phyloP scores from a whole-genome alignment of 2,113 vertebrate species.

The Dicentrarchus labrax region DNA sequence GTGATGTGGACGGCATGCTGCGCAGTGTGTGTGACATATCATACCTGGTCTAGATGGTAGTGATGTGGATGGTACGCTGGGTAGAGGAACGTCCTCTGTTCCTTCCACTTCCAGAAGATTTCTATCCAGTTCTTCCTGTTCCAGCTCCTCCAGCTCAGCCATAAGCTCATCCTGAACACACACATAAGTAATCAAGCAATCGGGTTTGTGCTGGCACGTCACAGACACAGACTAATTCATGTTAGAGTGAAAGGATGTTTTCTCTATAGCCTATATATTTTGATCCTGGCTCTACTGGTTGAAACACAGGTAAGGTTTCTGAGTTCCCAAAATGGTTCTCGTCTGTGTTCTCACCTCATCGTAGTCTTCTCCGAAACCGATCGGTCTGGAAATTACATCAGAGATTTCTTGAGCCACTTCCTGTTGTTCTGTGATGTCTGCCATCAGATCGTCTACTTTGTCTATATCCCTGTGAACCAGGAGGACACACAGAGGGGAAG shows the following conservation, averaged over 20 bases:
- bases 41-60: slow-evolving; percentile 90
- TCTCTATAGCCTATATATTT: background rate
- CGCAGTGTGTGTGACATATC: background rate
- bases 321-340: too few relatives aligned
- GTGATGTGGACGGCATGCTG: background rate
- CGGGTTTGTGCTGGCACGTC: background rate
- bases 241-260: background rate
- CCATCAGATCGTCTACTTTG: slow-evolving; percentile 98
- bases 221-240: background rate
- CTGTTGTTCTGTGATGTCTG: slow-evolving; percentile 97
- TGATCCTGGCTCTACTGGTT: background rate
- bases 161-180: slow-evolving; percentile 92
- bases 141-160: slow-evolving; percentile 96
- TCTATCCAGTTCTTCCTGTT: slow-evolving; percentile 97
- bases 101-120: slow-evolving; percentile 93
- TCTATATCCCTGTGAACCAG: slow-evolving; percentile 91
- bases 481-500: background rate
- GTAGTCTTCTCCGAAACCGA: slow-evolving; percentile 94
- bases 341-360: slow-evolving; percentile 88
- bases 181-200: background rate
- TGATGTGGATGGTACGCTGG: slow-evolving; percentile 93
- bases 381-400: slow-evolving; percentile 94
- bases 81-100: slow-evolving; percentile 90
- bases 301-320: background rate
- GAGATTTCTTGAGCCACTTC: slow-evolving; percentile 98